Conservation (phyloP, 2,888 invertebrate genomes). For the Brachynemurus nebulosus region DNA sequence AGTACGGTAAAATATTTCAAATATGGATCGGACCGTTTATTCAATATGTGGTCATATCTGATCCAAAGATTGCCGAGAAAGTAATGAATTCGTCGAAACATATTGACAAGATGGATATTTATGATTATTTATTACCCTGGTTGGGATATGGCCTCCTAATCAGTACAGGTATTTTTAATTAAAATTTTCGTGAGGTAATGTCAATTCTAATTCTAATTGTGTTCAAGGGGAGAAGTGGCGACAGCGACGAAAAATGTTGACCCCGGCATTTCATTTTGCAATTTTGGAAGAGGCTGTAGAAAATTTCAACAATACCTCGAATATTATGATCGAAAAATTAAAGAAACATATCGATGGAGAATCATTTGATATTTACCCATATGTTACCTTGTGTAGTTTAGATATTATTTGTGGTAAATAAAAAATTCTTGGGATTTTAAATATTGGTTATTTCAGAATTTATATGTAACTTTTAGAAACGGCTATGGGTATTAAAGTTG, state of each 20-base stretch:
- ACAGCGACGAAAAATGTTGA: constrained; percentile 51
- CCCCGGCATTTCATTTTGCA: constrained; percentile 67
- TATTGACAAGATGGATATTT: constrained; percentile 25
- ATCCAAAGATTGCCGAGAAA: neutral
- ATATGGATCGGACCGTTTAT: neutral
- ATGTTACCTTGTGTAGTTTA: constrained; percentile 43
- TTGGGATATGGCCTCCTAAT: constrained; percentile 28
- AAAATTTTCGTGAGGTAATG: constrained; percentile 12
- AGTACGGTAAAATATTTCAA: neutral
- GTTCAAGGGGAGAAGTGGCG: constrained; percentile 50
- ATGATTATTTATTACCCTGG: constrained; percentile 26
- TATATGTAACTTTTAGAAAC: neutral
- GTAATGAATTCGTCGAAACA: constrained; percentile 24
- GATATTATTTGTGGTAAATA: constrained; percentile 50
- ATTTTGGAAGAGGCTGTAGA: constrained; percentile 58
- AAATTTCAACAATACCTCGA: constrained; percentile 50
- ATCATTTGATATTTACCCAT: constrained; percentile 44
- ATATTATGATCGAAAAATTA: constrained; percentile 41
- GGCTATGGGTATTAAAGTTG: constrained; percentile 67
- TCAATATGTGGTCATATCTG: neutral
- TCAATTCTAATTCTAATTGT: too few relatives aligned
- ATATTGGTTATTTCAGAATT: too few relatives aligned
- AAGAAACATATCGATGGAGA: constrained; percentile 28
- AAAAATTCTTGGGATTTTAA: too few relatives aligned
- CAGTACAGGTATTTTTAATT: constrained; percentile 28